A percentile compares a stretch with the other conserved stretches of the same genome.
Conservation (phyloP, 2,113 vertebrate species). For the Calcarius ornatus region DNA sequence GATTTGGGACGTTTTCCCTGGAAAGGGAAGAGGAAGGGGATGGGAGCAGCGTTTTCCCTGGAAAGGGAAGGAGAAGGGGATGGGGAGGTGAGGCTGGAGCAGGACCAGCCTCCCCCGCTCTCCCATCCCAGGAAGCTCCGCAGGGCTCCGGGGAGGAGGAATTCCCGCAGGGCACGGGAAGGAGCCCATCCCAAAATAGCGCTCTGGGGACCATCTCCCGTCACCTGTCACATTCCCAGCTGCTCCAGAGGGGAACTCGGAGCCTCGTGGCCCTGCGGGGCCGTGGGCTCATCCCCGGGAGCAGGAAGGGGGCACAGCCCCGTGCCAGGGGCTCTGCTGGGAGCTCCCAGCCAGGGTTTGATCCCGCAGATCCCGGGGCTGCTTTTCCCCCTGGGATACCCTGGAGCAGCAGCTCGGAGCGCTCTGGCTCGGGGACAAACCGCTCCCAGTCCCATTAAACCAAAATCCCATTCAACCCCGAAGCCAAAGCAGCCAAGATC, state of each 20-base stretch:
- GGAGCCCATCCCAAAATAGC: constrained; percentile 1
- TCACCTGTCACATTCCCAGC: constrained; percentile 37
- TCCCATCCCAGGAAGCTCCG: rapidly evolving
- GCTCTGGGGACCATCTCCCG: neutral
- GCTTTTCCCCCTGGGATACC: constrained; percentile 67
- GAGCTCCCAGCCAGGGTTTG: constrained; percentile 67
- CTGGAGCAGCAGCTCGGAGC: constrained; percentile 45
- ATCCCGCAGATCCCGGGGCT: constrained; percentile 63
- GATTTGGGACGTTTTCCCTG: neutral
- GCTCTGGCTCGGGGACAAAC: constrained; percentile 63
- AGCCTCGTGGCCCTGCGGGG: neutral
- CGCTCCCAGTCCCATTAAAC: rapidly evolving
- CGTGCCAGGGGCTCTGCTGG: neutral
- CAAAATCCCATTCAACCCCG: neutral
- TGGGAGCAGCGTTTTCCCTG: rapidly evolving
- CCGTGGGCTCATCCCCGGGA: neutral
- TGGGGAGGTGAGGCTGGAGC: rapidly evolving
- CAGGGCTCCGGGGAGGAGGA: neutral
- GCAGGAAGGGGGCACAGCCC: neutral
- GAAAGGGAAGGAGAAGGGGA: rapidly evolving
- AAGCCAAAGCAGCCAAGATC: too few relatives aligned
- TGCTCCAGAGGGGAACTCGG: neutral
- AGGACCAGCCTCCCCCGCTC: neutral
- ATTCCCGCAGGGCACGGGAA: neutral
- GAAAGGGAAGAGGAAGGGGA: rapidly evolving